A percentile compares a stretch with the other conserved stretches of the same genome.
Conservation (phyloP, 1,140 invertebrate species). For the Diplogasteroides magnus region DNA sequence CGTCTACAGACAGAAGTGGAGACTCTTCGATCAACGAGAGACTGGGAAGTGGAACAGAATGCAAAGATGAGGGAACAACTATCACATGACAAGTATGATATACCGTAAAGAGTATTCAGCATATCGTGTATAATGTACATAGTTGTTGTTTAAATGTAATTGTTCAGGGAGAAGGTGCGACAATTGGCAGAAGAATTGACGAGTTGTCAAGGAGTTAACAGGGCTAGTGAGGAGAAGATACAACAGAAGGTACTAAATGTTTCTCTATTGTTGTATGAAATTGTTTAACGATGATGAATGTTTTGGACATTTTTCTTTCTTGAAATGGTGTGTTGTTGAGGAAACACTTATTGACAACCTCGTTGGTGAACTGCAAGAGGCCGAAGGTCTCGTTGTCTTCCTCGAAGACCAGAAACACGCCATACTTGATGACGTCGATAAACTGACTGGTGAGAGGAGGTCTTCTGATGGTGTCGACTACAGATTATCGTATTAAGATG, state of each 20-base stretch:
- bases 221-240: constrained; percentile 34
- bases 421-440: constrained; percentile 41
- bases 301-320: no score
- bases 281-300: no score
- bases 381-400: constrained; percentile 30
- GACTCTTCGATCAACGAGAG: constrained; percentile 41
- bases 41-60: constrained; percentile 50
- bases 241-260: constrained; percentile 27
- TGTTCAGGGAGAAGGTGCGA: constrained; percentile 38
- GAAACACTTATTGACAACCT: constrained; percentile 21
- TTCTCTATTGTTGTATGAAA: no score
- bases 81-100: constrained; percentile 25
- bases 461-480: neutral
- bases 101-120: no score
- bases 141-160: no score
- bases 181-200: constrained; percentile 47
- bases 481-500: constrained; percentile 36
- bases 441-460: constrained; percentile 45
- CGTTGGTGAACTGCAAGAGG: constrained; percentile 39
- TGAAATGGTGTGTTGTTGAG: constrained; percentile 1
- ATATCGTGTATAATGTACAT: no score
- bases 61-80: constrained; percentile 42
- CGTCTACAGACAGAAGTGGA: constrained; percentile 37
- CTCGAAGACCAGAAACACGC: constrained; percentile 42
- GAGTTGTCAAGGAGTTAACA: constrained; percentile 21